These are phyloP conservation scores for Pluvialis apricaria DNA, from an alignment of 2,113 vertebrate species.

Conservation along the genomic window DNA sequence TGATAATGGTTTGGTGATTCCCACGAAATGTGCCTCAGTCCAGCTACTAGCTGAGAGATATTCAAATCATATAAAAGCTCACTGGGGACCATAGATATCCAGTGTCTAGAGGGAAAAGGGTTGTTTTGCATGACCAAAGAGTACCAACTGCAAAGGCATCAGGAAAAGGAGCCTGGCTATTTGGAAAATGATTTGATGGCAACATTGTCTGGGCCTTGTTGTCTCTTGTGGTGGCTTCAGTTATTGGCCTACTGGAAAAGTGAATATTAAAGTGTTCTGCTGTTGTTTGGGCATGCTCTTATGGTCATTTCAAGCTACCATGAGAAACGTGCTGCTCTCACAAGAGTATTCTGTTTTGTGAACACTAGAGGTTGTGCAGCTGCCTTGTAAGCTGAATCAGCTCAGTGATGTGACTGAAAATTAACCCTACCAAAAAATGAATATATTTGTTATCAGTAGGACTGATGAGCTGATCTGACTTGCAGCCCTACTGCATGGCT, in stretches of 20 bases:
- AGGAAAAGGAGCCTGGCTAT: background rate
- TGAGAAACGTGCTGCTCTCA: background rate
- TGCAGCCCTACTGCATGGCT: background rate
- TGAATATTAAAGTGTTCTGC: background rate
- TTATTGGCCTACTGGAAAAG: background rate
- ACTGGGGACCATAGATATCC: background rate
- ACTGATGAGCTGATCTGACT: background rate
- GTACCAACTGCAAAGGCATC: background rate
- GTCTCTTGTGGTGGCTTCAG: background rate
- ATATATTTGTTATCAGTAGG: background rate
- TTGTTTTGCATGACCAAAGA: background rate
- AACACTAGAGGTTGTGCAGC: background rate
- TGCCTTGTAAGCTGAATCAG: background rate
- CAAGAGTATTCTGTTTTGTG: background rate
- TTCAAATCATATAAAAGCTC: background rate
- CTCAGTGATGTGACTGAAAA: background rate
- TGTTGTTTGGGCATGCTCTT: background rate
- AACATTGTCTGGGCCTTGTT: background rate
- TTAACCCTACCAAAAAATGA: background rate
- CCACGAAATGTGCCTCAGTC: background rate
- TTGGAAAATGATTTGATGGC: background rate
- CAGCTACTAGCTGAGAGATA: background rate
- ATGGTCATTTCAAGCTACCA: background rate
- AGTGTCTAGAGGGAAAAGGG: background rate
- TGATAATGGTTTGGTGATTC: background rate